Evolutionary conservation across 2,888 invertebrate genomes (phyloP), one percentile per base, ranked within the genome.

Genomic region (Andrena marginata): DNA sequence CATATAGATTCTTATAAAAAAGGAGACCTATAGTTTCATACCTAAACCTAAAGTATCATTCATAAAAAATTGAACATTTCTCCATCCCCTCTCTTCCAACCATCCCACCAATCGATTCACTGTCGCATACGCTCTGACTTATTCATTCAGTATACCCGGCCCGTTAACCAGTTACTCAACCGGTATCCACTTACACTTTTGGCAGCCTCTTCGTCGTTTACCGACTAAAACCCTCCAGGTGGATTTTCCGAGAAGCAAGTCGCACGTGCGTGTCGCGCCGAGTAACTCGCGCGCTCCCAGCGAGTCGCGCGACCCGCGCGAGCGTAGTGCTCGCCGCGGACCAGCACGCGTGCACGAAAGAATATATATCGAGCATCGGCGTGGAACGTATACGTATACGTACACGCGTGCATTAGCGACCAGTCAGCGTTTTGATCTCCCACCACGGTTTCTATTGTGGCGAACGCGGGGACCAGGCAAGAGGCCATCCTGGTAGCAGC

Each of bases 361-460:
- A 62, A 35, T 8, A 20, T 42, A 49, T 23, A 35, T 35, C 33
- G 48, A 54, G 54, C 64, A 42, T 42, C 42, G 42, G 56, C 31
- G 54, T 62, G 13, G 49, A 23, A 62, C 56, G 48, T 48, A 63
- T 78, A 42, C 42, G 42, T 42, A 42, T 42, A 42, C 42, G 31
- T 69, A 76, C 62, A 77, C 72, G 78, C 78, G 78, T 76, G 76
- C 78, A 82, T 82, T 82, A 80, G 80, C 83, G 80, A 79, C 80
- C 86, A 90, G 89, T 90, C 91, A 89, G 91, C 90, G 90, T 92
- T 93, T 93, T 91, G 89, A 91, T 92, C 93, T 93, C 93, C 93
- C 93, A 92, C 93, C 93, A 89, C 56, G 56, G 88, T 83, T 86
- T 90, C 90, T 91, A 92, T 92, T 92, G 90, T 92, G 87, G 90